These are phyloP conservation scores for Pardosa pseudoannulata DNA, from an alignment of 2,888 invertebrate genomes.

Conservation along the genomic window DNA sequence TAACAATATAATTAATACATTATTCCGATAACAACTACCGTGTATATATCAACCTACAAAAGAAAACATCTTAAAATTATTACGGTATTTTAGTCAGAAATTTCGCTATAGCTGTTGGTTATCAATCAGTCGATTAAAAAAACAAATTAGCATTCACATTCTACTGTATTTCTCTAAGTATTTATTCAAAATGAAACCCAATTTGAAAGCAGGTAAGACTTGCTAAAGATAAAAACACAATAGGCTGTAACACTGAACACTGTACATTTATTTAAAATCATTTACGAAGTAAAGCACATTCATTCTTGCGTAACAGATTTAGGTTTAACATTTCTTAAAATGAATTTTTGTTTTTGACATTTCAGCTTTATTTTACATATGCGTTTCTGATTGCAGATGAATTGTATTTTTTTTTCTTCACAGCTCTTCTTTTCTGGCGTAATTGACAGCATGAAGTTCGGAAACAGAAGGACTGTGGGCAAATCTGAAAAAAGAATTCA, in stretches of 20 bases:
- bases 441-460: slow-evolving; percentile 1
- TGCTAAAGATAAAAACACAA: no score
- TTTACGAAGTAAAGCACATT: slow-evolving; percentile 56
- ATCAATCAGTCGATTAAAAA: no score
- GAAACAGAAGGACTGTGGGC: neutral
- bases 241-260: slow-evolving; percentile 54
- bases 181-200: no score
- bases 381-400: neutral
- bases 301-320: slow-evolving; percentile 26
- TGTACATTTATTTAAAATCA: slow-evolving; percentile 72
- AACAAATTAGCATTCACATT: no score
- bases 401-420: neutral
- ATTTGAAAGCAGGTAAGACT: no score
- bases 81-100: no score
- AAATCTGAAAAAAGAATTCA: neutral
- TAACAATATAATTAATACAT: no score
- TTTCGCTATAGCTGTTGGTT: no score
- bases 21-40: no score
- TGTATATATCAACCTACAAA: no score
- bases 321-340: slow-evolving; percentile 25
- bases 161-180: no score
- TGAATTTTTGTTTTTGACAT: neutral
- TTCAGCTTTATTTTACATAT: neutral
- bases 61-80: no score
- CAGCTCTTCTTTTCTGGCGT: neutral